phyloP scores from a whole-genome alignment of 2,797 vertebrate genomes.

The Loris lydekkerianus region DNA sequence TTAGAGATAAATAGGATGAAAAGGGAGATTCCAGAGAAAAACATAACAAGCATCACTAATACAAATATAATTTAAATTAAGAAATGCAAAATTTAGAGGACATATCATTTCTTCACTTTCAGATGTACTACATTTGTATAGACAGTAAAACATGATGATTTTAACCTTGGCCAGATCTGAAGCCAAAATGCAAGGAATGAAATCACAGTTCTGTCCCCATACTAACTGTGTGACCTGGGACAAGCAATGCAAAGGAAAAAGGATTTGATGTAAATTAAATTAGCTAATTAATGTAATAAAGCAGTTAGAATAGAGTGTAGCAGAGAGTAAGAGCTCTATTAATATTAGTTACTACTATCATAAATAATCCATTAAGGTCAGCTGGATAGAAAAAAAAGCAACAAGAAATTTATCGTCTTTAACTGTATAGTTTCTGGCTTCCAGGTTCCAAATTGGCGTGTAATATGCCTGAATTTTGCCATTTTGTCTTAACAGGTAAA shows the following conservation, averaged over 20 bases:
- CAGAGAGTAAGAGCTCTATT: neutral
- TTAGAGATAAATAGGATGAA: constrained; percentile 23
- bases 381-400: neutral
- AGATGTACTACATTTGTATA: constrained; percentile 13
- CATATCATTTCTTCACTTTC: constrained; percentile 23
- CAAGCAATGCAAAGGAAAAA: neutral
- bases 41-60: neutral
- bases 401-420: constrained; percentile 6
- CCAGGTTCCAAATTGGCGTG: neutral
- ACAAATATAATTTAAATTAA: constrained; percentile 11
- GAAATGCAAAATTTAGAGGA: constrained; percentile 36
- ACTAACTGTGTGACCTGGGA: neutral
- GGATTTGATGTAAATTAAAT: constrained; percentile 25
- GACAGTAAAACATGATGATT: neutral
- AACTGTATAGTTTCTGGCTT: neutral
- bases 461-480: neutral
- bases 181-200: neutral
- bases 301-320: neutral
- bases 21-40: neutral
- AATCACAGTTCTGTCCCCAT: neutral
- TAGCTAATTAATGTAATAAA: neutral
- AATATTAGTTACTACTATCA: neutral
- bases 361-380: constrained; percentile 15
- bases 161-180: constrained; percentile 19
- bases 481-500: neutral